These are phyloP conservation scores for Tringa solitaria DNA, from an alignment of 2,113 vertebrate species.

Conservation along the genomic window DNA sequence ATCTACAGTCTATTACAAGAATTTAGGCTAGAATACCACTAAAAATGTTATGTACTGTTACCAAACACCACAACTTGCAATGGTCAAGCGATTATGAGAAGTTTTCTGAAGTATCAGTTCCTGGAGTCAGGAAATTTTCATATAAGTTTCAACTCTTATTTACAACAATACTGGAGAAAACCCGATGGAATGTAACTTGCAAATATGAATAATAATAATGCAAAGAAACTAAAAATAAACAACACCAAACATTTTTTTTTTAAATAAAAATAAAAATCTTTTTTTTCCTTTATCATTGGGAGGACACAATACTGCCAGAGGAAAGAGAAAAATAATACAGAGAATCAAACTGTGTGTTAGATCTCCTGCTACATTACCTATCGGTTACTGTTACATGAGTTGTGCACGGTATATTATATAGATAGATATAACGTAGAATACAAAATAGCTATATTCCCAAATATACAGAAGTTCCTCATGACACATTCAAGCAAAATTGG, in stretches of 20 bases:
- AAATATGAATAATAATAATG: not conserved
- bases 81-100: not conserved
- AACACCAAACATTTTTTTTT: not conserved
- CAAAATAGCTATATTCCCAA: not conserved
- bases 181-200: not conserved
- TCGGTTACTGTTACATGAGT: not conserved
- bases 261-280: too few relatives aligned
- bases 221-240: not conserved
- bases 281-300: not conserved
- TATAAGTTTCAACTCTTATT: not conserved
- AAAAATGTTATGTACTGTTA: not conserved
- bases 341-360: not conserved
- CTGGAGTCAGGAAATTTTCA: not conserved
- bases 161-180: not conserved
- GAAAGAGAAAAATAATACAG: not conserved
- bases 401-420: not conserved
- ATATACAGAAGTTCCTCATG: not conserved
- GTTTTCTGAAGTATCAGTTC: not conserved
- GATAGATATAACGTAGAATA: not conserved
- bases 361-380: not conserved
- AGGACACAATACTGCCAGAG: not conserved
- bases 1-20: not conserved
- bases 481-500: not conserved
- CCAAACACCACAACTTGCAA: not conserved
- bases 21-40: not conserved